Conservation (phyloP, 1,140 invertebrate species). For the Acromyrmex heyeri region DNA sequence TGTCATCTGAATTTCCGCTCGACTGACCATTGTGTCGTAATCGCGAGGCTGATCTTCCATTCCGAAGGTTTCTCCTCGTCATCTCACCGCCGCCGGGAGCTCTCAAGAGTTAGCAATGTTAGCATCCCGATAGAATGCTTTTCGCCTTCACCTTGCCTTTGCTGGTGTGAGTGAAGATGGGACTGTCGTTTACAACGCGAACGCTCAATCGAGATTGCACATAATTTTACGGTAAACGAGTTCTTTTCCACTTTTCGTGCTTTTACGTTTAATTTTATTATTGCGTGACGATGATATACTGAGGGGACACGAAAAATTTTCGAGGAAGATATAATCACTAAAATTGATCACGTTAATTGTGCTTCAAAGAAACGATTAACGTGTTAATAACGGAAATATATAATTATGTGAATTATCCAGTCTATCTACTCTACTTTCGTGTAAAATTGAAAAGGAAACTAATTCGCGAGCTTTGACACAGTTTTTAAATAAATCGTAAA, state of each 20-base stretch:
- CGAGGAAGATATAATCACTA: conserved; percentile 24
- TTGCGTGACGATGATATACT: conserved; percentile 20
- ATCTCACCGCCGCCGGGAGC: neutral
- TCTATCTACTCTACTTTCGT: neutral
- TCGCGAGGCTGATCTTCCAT: conserved; percentile 16
- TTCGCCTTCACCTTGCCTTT: conserved; percentile 39
- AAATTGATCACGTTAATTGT: neutral
- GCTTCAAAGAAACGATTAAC: conserved; percentile 16
- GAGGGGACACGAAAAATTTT: conserved; percentile 14
- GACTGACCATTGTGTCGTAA: conserved; percentile 29
- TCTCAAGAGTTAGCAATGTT: neutral
- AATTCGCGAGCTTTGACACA: neutral
- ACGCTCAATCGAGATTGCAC: neutral
- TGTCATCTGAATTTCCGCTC: conserved; percentile 27
- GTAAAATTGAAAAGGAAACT: neutral
- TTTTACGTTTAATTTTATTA: conserved; percentile 1
- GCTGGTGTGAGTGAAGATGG: neutral
- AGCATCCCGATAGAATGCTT: neutral
- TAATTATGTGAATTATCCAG: neutral
- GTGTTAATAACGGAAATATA: neutral
- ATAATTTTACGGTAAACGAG: neutral
- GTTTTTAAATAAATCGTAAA: neutral
- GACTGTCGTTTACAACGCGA: neutral
- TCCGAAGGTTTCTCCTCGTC: conserved; percentile 2
- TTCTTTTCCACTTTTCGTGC: neutral